Evolutionary conservation across 2,113 vertebrate genomes (phyloP), one percentile per base, ranked within the genome.

Genomic region (Melanotaenia duboulayi): DNA sequence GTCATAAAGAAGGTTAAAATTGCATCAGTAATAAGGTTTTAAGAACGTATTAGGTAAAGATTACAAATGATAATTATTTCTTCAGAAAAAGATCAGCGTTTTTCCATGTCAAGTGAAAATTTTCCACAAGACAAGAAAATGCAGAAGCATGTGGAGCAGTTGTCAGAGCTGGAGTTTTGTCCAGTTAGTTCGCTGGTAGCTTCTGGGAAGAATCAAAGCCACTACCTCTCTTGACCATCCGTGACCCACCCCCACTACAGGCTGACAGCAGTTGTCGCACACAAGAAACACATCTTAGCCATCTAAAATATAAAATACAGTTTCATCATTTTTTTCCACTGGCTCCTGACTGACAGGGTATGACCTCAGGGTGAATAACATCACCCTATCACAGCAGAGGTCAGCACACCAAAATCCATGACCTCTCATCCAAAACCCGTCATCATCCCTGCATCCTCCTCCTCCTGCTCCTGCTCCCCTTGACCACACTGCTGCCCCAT

Each of bases 371-470:
- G 65, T 84, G 80, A 77, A 25, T 32, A 0, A 39, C 40, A 68
- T 78, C 71, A 76, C 55, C 71, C 76, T 58, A 80, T 78, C 39
- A 79, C 64, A 79, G 25, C 69, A 88, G 78, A 87, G 82, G 84
- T 85, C 81, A 77, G 13, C 42, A 8, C 14, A 28, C n/a, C 32
- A 12, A 62, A 74, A 65, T 28, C 39, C 60, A 63, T 19, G 42
- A 46, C 74, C 46, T 48, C 51, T 23, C 57, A 56, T 66, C 57
- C 72, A 25, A 14, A 66, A 48, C 16, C 65, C 66, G 73, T 71
- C 80, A 74, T 37, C 44, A 16, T 59, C 67, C 58, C 19, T 28
- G 28, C 28, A 28, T 10, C 74, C 54, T 12, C 55, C 63, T 64
- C 6, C 63, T n/a, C 48, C 23, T 32, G 4, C 24, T 32, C 77